Base-by-base conservation (phyloP, 2,888 invertebrate species). In the Auanema sp. region DNA sequence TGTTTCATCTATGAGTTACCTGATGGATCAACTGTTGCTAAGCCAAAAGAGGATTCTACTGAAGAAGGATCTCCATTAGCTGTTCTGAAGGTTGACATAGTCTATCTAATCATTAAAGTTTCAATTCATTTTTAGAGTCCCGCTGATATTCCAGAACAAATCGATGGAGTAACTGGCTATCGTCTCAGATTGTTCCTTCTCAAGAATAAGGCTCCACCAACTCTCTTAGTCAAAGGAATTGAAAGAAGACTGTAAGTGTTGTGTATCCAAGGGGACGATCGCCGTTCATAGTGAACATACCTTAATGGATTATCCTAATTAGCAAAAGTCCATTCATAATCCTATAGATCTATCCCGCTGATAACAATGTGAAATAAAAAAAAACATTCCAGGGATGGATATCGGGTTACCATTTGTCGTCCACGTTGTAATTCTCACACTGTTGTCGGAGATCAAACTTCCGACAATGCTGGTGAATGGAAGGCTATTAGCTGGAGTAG, bases 1-100 rank as follows among this genome's bases (percentile, higher is more conserved):
- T 82, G 82, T 53, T 83, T 82, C 65, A 78, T 82, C 41, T 82
- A 82, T 56, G 81, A 83, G 57, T 65, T 82, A 52, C 81, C 81
- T 18, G 81, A 81, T 60, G 79, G 79, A 1, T 67, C 72, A 2
- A 55, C 66, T 0, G 49, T 57, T 1, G 57, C 62, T 1, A 50
- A 50, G 25, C 59, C 56, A n/a, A 64, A 58, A 40, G 51, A 57
- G 21, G 53, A 52, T 14, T 11, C 18, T 24, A 23, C 52, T 33
- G 21, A 43, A n/a, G 54, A 54, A 12, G 64, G 60, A 11, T 25
- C 24, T 23, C 64, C 64, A 41, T 21, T 64, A 5, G 60, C 60
- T 8, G 60, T 64, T 42, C 54, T 64, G 16, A 64, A 64, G 57
- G 62, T 62, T n/a, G n/a, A 16, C n/a, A 24, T 47, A 16, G 12